Base-by-base conservation (phyloP, 1,140 invertebrate genomes). In the Tyrophagus putrescentiae region DNA sequence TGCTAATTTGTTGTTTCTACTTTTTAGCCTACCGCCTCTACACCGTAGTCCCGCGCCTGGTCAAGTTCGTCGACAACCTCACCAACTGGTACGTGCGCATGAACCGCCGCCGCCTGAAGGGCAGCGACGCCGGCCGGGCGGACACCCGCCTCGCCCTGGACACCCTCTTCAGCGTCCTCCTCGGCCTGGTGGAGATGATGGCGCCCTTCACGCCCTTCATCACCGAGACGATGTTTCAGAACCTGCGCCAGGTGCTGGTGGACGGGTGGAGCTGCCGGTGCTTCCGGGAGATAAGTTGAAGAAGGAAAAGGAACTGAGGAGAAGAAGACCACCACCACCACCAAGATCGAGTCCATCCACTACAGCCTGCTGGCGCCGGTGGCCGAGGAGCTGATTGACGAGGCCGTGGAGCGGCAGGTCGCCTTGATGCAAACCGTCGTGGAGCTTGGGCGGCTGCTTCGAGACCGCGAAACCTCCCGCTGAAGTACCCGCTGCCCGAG, bases 31-130 rank as follows among this genome's bases (percentile, higher is more conserved):
- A 98, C 70, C 80, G 84, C 52, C 72, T 99, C 25, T 98, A 98
- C 70, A 97, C 90, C 0, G 95, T 98, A 11, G 83, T 96, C 27
- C 92, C 94, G 2, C 77, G 82, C 45, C 73, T 99, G 13, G 84
- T 96, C 0, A 92, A 93, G 70, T 98, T 93, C 72, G 91, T 98
- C 64, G 92, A 98, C 68, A 87, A 96, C 69, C 77, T 99, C 3
- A 98, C 93, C 4, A 99, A 98, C 71, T 97, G 93, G 91, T 97
- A 98, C 71, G 91, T 99, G 7, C 78, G 94, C 60, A 88, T 98
- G 80, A 98, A 98, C 71, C 79, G 95, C 54, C 85, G 83, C 68
- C 78, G 95, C 45, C 78, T 98, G 36, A 95, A 81, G 74, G 91
- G 90, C 64, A n/a, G n/a, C n/a, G 89, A 97, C 69, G 75, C 73